A percentile compares a stretch with the other conserved stretches of the same genome.
Evolutionary conservation across 2,888 invertebrate species (phyloP).

Genomic region (Drosophila prostipennis): DNA sequence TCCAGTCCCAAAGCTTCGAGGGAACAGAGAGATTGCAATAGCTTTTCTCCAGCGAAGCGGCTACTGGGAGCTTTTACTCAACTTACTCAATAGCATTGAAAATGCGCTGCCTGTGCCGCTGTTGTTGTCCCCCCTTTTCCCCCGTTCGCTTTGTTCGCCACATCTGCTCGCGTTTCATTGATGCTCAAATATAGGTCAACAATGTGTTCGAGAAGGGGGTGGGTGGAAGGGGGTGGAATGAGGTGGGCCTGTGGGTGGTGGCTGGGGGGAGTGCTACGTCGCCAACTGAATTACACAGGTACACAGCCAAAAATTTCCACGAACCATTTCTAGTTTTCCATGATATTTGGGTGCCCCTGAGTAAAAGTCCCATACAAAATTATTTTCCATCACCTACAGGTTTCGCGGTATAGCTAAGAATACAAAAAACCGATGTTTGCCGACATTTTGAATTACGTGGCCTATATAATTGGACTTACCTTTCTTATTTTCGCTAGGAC

Average conservation of each 20-base stretch:
- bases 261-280: constrained; percentile 20
- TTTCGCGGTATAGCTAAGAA: too few relatives aligned
- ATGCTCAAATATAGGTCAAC: constrained; percentile 83
- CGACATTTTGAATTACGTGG: too few relatives aligned
- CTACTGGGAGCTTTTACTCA: constrained; percentile 68
- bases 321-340: too few relatives aligned
- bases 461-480: too few relatives aligned
- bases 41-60: constrained; percentile 62
- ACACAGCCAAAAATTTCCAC: too few relatives aligned
- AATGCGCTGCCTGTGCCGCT: constrained; percentile 8
- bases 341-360: too few relatives aligned
- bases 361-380: too few relatives aligned
- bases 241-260: not conserved
- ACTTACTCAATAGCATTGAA: constrained; percentile 41
- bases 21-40: constrained; percentile 12
- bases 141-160: constrained; percentile 5
- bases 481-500: too few relatives aligned
- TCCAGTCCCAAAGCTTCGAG: constrained; percentile 58
- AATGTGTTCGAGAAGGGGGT: constrained; percentile 70
- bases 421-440: too few relatives aligned
- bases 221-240: not conserved
- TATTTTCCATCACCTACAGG: too few relatives aligned
- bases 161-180: constrained; percentile 71
- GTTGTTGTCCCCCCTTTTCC: constrained; percentile 3
- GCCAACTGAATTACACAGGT: constrained; percentile 55